A percentile compares a stretch with the other conserved stretches of the same genome.
These are phyloP conservation scores for Aphelocoma coerulescens DNA, from an alignment of 2,113 vertebrate species.

Conservation along the genomic window DNA sequence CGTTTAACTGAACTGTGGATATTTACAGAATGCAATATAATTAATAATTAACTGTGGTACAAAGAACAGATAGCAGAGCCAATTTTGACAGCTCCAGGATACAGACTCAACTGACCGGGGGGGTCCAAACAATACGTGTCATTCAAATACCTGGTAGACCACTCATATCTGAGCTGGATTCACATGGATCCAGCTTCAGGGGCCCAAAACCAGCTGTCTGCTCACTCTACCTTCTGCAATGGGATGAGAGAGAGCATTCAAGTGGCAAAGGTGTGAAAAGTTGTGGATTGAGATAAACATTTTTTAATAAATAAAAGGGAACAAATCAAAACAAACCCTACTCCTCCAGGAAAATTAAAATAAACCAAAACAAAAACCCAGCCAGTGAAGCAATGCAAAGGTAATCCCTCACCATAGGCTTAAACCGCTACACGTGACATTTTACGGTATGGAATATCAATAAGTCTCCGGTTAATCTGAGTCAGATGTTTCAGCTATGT, in stretches of 20 bases:
- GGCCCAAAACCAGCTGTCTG: background rate
- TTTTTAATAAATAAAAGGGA: background rate
- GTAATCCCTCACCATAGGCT: background rate
- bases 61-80: background rate
- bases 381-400: background rate
- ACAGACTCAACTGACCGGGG: background rate
- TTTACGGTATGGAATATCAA: background rate
- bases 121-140: background rate
- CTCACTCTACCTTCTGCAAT: background rate
- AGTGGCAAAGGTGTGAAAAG: background rate
- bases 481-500: background rate
- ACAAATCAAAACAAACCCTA: background rate
- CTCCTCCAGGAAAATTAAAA: fast-evolving
- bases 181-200: background rate
- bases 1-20: background rate
- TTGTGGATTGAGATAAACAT: background rate
- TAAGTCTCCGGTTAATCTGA: background rate
- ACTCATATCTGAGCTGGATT: background rate
- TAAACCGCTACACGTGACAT: background rate
- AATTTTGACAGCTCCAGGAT: background rate
- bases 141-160: background rate
- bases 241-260: background rate
- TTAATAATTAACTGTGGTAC: background rate
- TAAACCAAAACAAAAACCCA: background rate
- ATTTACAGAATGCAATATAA: background rate